Evolutionary conservation across 2,888 invertebrate species (phyloP), one percentile per base, ranked within the genome.

Genomic region (Erynnis tages): DNA sequence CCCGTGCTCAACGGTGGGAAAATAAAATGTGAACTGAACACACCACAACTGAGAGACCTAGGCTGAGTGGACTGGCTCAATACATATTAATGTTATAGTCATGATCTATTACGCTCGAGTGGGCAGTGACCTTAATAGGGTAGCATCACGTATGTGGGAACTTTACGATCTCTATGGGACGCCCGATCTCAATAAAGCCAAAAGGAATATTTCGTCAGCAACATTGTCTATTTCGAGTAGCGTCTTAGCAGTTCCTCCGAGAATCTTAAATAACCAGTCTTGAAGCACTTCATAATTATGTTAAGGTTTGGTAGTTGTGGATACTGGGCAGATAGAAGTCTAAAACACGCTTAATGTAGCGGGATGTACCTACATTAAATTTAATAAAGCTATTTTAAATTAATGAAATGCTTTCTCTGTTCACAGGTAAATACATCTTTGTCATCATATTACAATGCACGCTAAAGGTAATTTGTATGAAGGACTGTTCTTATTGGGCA

Each of bases 101-200:
- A 34, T 34, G 21, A 8, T 8, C 34, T n/a, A 11, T 14, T 7
- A 34, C 8, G 34, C 13, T 34, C 14, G 1, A 40, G 37, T 40
- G 14, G 25, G 14, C 35, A 37, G 34, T 19, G 19, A 19, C 19
- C 35, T 40, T 3, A 40, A 40, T 25, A 25, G 21, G 14, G 40
- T 19, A 23, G 7, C 37, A 21, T 21, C 21, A 37, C 37, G 21
- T 7, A 21, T 17, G 37, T 40, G 8, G 25, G 40, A 40, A 14
- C 14, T 37, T 46, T 46, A 46, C 46, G 35, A 37, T 35, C 46
- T 46, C 46, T 25, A 25, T 37, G 46, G 35, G 46, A 46, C 35
- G 35, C 17, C 27, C 25, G 35, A 17, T 46, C 35, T 17, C 37
- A 46, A 46, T 46, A 46, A 46, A 46, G 35, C 7, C 25, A 23